phyloP scores from a whole-genome alignment of 2,797 vertebrate species.

The Loriculus beryllinus region DNA sequence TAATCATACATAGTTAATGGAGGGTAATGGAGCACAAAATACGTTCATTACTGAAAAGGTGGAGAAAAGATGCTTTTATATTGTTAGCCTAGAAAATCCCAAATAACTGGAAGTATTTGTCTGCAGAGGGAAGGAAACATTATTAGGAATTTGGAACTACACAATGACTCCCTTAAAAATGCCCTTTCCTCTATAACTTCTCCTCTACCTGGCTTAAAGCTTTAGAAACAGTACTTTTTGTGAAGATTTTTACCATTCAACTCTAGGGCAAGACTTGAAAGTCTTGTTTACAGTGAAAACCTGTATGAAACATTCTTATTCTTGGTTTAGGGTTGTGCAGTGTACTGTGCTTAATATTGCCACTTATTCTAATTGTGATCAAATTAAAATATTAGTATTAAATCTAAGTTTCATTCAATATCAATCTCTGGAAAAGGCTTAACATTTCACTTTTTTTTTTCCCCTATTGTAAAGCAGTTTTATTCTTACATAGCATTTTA shows the following conservation, averaged over 20 bases:
- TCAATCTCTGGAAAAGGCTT: neutral
- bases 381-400: neutral
- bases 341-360: neutral
- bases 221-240: neutral
- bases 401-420: neutral
- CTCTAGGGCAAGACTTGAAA: neutral
- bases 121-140: neutral
- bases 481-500: neutral
- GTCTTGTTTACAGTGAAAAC: neutral
- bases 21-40: constrained; percentile 40
- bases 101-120: neutral
- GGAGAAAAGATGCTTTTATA: constrained; percentile 4
- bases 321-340: neutral
- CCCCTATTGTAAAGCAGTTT: neutral
- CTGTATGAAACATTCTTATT: neutral
- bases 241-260: neutral
- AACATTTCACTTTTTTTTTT: neutral
- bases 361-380: neutral
- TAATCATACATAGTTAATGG: constrained; percentile 24
- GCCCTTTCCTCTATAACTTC: neutral
- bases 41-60: constrained; percentile 25
- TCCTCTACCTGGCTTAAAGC: neutral
- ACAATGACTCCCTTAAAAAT: neutral
- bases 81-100: neutral
- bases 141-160: neutral